A percentile compares a stretch with the other conserved stretches of the same genome.
These are phyloP conservation scores for Megaptera novaeangliae DNA, from an alignment of 2,113 vertebrate genomes.

Conservation along the genomic window DNA sequence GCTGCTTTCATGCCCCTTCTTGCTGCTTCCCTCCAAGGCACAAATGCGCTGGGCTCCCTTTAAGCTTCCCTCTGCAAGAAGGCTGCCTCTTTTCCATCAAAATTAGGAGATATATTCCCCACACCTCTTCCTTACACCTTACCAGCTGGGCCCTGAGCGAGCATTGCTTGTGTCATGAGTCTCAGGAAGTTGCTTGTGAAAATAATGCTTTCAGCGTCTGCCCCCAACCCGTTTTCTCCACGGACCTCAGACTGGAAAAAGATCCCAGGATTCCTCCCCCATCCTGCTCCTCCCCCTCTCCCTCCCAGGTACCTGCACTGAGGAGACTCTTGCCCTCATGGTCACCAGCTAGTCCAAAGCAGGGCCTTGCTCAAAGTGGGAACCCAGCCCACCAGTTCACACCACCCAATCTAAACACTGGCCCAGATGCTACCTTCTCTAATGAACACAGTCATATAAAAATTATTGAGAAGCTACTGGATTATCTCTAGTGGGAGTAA, in stretches of 20 bases:
- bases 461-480: neutral
- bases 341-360: neutral
- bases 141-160: too few species aligned
- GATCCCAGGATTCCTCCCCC: neutral
- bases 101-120: neutral
- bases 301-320: neutral
- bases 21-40: neutral
- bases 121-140: neutral
- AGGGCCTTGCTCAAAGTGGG: neutral
- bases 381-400: neutral
- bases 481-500: neutral
- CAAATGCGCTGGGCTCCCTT: neutral
- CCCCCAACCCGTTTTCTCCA: neutral
- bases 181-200: neutral
- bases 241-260: neutral
- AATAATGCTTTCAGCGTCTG: neutral
- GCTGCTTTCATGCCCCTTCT: neutral
- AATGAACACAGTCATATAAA: neutral
- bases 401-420: neutral
- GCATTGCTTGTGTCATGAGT: neutral
- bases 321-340: neutral
- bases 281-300: rapidly evolving
- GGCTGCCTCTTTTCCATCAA: neutral
- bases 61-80: neutral
- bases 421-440: neutral